phyloP scores from a whole-genome alignment of 2,113 vertebrate genomes.

The Carassius auratus region DNA sequence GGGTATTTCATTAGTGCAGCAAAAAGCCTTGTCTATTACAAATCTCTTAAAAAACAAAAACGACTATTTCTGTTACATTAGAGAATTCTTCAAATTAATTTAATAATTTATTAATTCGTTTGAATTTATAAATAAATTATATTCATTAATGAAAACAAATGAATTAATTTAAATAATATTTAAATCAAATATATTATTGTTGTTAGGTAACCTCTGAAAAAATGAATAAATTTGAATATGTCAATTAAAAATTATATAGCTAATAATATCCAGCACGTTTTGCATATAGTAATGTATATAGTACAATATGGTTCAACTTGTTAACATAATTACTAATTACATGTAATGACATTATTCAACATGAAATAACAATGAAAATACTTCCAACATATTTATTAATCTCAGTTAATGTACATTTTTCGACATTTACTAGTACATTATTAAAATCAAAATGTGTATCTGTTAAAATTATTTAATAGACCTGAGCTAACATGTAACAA shows the following conservation, averaged over 20 bases:
- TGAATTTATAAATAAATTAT: neutral
- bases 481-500: neutral
- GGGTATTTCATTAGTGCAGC: neutral
- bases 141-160: too few species aligned
- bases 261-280: neutral
- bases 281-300: too few species aligned
- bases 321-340: too few species aligned
- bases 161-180: neutral
- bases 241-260: neutral
- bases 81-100: neutral
- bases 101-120: neutral
- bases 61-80: too few species aligned
- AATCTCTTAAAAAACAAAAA: too few species aligned
- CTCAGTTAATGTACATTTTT: neutral
- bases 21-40: neutral
- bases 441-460: neutral
- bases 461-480: neutral
- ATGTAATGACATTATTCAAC: neutral
- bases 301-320: too few species aligned
- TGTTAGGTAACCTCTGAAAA: neutral
- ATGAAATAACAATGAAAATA: neutral
- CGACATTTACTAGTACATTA: neutral
- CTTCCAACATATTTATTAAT: neutral
- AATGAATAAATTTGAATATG: too few species aligned
- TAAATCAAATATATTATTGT: neutral